Evolutionary conservation across 2,888 invertebrate genomes (phyloP).

Genomic region (Folsomia manolachei): DNA sequence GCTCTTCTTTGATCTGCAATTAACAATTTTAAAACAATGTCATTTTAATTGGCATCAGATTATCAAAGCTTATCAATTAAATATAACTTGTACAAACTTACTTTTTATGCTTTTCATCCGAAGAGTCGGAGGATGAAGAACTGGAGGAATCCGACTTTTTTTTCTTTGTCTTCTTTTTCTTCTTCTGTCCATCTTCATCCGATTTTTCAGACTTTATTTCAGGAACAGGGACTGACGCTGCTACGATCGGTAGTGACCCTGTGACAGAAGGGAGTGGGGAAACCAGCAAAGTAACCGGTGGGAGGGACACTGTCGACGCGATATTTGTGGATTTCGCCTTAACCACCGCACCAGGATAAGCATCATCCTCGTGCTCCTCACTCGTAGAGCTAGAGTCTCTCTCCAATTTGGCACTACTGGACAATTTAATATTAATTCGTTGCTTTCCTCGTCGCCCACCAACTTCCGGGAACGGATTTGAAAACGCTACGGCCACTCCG

Average conservation of each 20-base stretch:
- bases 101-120: constrained; percentile 16
- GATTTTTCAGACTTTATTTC: background rate
- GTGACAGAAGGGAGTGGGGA: background rate
- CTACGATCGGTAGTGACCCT: too few relatives aligned
- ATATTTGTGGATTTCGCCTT: background rate
- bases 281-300: background rate
- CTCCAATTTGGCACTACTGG: constrained; percentile 43
- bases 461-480: constrained; percentile 7
- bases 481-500: constrained; percentile 14
- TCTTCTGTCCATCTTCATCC: background rate
- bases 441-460: constrained; percentile 27
- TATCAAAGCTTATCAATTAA: too few relatives aligned
- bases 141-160: constrained; percentile 5
- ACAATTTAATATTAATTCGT: constrained; percentile 50
- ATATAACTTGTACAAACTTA: too few relatives aligned
- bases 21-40: too few relatives aligned
- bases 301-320: background rate
- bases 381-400: constrained; percentile 49
- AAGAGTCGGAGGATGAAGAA: constrained; percentile 9
- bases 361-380: constrained; percentile 53
- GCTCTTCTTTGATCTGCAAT: constrained; percentile 13
- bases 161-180: constrained; percentile 9
- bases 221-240: background rate
- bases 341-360: background rate
- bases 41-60: too few relatives aligned